A percentile compares a stretch with the other conserved stretches of the same genome.
phyloP scores from a whole-genome alignment of 2,888 invertebrate genomes.

The Sericinus montela region DNA sequence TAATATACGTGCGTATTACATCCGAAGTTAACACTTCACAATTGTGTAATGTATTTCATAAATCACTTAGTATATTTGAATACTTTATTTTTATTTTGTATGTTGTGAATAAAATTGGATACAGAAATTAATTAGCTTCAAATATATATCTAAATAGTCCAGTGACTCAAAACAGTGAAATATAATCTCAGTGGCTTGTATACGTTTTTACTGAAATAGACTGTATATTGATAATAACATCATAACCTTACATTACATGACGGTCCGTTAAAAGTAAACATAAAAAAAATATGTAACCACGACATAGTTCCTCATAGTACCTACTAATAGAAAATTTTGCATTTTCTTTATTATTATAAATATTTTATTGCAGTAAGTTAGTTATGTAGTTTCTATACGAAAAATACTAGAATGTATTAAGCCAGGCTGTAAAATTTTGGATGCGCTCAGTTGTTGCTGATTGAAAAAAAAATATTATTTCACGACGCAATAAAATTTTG shows the following conservation, averaged over 20 bases:
- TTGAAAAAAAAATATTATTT: conserved; percentile 6
- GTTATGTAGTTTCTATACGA: conserved; percentile 59
- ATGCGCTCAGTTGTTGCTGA: conserved; percentile 16
- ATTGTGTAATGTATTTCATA: conserved; percentile 25
- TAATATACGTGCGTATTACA: conserved; percentile 30
- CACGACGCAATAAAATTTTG: conserved; percentile 18
- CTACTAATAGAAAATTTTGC: conserved; percentile 77
- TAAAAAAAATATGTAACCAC: conserved; percentile 66
- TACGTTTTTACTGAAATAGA: conserved; percentile 42
- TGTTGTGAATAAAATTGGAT: conserved; percentile 20
- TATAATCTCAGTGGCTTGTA: conserved; percentile 40
- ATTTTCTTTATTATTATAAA: conserved; percentile 67
- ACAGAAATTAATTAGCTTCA: conserved; percentile 16
- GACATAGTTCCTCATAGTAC: conserved; percentile 78
- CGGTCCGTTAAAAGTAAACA: conserved; percentile 48
- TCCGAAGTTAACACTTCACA: conserved; percentile 24
- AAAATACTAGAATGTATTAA: conserved; percentile 23
- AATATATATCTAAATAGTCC: conserved; percentile 37
- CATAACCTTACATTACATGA: conserved; percentile 55
- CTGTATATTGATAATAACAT: conserved; percentile 73
- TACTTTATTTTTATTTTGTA: conserved; percentile 25
- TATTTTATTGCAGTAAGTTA: conserved; percentile 71
- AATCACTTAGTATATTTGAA: conserved; percentile 26
- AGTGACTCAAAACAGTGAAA: conserved; percentile 46
- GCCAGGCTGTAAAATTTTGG: conserved; percentile 25